Evolutionary conservation across 2,113 vertebrate species (phyloP), one percentile per base, ranked within the genome.

Genomic region (Ascaphus truei): DNA sequence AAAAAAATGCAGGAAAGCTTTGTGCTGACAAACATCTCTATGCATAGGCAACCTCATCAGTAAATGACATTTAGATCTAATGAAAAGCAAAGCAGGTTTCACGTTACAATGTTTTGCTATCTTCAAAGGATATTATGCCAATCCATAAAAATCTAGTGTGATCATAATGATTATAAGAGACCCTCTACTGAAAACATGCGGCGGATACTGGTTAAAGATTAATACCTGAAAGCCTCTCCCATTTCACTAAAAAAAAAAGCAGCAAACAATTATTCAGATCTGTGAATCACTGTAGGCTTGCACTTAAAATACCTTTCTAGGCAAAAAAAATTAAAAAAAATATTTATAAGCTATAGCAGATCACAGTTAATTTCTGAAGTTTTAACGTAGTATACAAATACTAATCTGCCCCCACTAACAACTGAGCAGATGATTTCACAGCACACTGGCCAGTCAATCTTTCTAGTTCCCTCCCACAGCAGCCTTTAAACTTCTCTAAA

Each of bases 371-470:
- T 51, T 41, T 30, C 16, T 29, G 45, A 33, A 33, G 15, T 52
- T 50, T 57, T 29, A 69, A 27, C 67, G 61, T 60, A 50, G 56
- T 25, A 60, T 30, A 60, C 60, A 71, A 71, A 71, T 51, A 37
- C 43, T 27, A 34, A 33, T 27, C 56, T 41, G 29, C 57, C 36
- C 22, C 41, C 39, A 41, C 33, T 60, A 18, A 25, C 39, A 71
- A 52, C 45, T 22, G 58, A 71, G 57, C 67, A 71, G 67, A 71
- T 71, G 67, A 48, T 48, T 60, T 37, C 67, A 71, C 57, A 51
- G 31, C 43, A n/a, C n/a, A n/a, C n/a, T n/a, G n/a, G n/a, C n/a
- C n/a, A 61, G 56, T 61, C 56, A 39, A 52, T 71, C 56, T 61
- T 61, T 52, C 56, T 71, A 22, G 16, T 48, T 2, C 25, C 20